Percentiles rank a stretch among this genome's conserved stretches.
Conservation (phyloP, 2,888 invertebrate species). For the Theodoxus fluviatilis region DNA sequence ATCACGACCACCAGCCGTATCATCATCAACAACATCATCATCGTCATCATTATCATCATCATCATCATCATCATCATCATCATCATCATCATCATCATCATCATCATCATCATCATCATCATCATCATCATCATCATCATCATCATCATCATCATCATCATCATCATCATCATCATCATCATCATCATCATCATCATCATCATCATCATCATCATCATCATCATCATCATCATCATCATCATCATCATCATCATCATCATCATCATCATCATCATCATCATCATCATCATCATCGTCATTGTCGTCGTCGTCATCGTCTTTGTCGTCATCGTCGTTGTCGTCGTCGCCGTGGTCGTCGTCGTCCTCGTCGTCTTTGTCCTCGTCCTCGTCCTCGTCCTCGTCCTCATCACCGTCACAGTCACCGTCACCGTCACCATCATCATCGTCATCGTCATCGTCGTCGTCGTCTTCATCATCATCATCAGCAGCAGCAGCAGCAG, state of each 20-base stretch:
- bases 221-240: constrained; percentile 3
- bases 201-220: background rate
- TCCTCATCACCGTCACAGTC: too few relatives aligned
- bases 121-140: constrained; percentile 3
- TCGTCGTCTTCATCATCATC: too few relatives aligned
- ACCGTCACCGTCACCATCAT: too few relatives aligned
- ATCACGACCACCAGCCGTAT: too few relatives aligned
- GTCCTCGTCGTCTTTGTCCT: too few relatives aligned
- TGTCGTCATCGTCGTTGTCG: too few relatives aligned
- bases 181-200: background rate
- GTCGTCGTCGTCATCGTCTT: background rate
- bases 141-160: background rate
- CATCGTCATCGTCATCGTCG: too few relatives aligned
- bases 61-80: background rate
- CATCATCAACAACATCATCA: too few relatives aligned
- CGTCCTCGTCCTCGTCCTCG: too few relatives aligned
- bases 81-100: background rate
- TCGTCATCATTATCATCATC: background rate
- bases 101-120: constrained; percentile 8
- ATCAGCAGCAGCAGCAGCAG: too few relatives aligned
- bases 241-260: constrained; percentile 7
- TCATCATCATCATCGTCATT: background rate
- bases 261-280: background rate
- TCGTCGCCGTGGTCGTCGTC: background rate
- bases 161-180: background rate